phyloP scores from a whole-genome alignment of 2,113 vertebrate species.

The Pyxicephalus adspersus region DNA sequence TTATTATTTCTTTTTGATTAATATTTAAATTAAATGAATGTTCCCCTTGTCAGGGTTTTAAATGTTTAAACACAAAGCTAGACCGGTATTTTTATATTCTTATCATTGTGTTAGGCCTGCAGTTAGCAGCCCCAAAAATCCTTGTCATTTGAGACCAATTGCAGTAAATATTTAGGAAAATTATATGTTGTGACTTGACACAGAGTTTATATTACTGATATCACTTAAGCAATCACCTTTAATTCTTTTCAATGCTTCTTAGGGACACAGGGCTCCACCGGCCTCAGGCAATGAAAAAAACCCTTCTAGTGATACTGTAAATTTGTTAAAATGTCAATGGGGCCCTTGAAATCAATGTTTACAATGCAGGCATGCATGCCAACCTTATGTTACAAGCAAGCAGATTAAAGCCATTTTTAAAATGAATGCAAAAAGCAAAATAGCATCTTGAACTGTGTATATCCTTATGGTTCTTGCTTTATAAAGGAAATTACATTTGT shows the following conservation, averaged over 20 bases:
- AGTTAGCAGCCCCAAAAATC: slow-evolving; percentile 16
- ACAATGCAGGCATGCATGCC: slow-evolving; percentile 4
- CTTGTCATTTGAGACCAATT: slow-evolving; percentile 30
- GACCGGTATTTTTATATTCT: not conserved
- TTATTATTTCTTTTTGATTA: no score
- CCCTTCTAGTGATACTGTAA: not conserved
- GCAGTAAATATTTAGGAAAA: slow-evolving; percentile 21
- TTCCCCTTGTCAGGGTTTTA: no score
- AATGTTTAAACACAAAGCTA: no score
- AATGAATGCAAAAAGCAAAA: slow-evolving; percentile 60
- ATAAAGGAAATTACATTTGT: slow-evolving; percentile 87
- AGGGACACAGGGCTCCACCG: not conserved
- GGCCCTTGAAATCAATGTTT: slow-evolving; percentile 32
- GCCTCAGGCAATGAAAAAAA: slow-evolving; percentile 11
- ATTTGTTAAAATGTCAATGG: slow-evolving; percentile 8
- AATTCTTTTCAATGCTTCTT: slow-evolving; percentile 33
- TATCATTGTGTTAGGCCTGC: not conserved
- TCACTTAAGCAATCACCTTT: slow-evolving; percentile 29
- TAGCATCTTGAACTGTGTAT: slow-evolving; percentile 68
- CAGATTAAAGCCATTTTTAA: slow-evolving; percentile 36
- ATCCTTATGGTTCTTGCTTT: slow-evolving; percentile 77
- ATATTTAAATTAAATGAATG: no score
- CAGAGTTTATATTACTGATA: slow-evolving; percentile 17
- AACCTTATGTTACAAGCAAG: slow-evolving; percentile 19
- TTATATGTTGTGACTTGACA: slow-evolving; percentile 6